Evolutionary conservation across 2,113 vertebrate genomes (phyloP), one percentile per base, ranked within the genome.

Genomic region (Syrmaticus mikado): DNA sequence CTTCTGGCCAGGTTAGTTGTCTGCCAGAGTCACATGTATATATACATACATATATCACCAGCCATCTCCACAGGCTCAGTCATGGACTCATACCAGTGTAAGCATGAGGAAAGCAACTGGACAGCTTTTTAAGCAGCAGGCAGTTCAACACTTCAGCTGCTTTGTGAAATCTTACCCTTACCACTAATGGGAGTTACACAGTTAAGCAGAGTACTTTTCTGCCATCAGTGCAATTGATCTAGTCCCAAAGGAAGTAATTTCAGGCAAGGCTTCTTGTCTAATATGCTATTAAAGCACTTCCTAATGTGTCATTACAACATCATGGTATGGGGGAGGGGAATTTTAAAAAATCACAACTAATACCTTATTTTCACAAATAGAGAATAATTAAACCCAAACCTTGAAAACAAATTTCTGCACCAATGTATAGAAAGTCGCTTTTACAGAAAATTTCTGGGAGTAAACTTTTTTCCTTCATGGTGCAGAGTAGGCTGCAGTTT

Each of bases 221-320:
- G 75, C 85, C 72, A 82, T 85, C 78, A 91, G 58, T 79, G 92
- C 85, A 95, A 87, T 87, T 70, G 82, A 91, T 89, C 66, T 53
- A 53, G 62, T 94, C 94, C 90, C 94, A 71, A 18, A 89, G 92
- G 92, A 91, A 89, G 78, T 82, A 34, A 91, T 89, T 95, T 77
- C 79, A 94, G 67, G 84, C 90, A 80, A 82, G 75, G 72, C 81
- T 95, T 92, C 95, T 91, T 94, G 79, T 76, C 92, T 80, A 92
- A 94, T 89, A 79, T 5, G 67, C 85, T 85, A 82, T 75, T 92
- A 94, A 94, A 89, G 87, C 89, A 61, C n/a, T 52, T 96, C 80
- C 82, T 95, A 85, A 87, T 93, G 74, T 93, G 78, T 76, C 87
- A 94, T 64, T 79, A 75, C 14, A 92, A 41, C 73, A 96, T 52